Evolutionary conservation across 2,797 vertebrate species (phyloP).

Genomic region (Notoglanidium macrostoma): DNA sequence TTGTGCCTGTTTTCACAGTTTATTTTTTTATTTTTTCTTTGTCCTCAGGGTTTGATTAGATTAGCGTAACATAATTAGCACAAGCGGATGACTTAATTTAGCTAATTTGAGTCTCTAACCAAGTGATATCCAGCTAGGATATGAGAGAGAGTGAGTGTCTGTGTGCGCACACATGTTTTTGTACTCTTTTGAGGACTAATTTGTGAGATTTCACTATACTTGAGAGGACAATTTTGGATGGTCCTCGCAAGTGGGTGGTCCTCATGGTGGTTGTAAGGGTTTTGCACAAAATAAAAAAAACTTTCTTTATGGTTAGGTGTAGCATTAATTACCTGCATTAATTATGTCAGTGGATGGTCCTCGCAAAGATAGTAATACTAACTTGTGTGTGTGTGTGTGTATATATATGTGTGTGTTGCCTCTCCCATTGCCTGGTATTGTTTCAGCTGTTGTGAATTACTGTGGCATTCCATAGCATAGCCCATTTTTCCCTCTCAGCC

Average conservation of each 20-base stretch:
- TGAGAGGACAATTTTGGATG: too few species aligned
- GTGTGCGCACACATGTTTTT: background rate
- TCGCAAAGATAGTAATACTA: too few species aligned
- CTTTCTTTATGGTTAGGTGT: too few species aligned
- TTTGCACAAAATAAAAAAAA: too few species aligned
- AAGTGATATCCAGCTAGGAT: background rate
- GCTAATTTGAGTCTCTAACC: constrained; percentile 22
- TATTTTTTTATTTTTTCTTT: constrained; percentile 26
- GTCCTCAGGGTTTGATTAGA: constrained; percentile 57
- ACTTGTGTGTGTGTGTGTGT: constrained; percentile 6
- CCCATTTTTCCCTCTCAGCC: constrained; percentile 54
- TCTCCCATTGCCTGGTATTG: constrained; percentile 67
- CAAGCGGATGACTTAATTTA: constrained; percentile 63
- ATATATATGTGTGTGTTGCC: constrained; percentile 37
- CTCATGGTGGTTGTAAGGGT: too few species aligned
- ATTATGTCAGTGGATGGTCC: too few species aligned
- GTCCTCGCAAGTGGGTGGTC: too few species aligned
- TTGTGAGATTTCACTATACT: too few species aligned
- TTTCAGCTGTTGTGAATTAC: constrained; percentile 82
- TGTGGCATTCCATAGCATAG: constrained; percentile 65
- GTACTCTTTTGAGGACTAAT: too few species aligned
- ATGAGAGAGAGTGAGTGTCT: background rate
- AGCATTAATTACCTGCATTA: too few species aligned
- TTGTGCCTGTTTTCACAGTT: constrained; percentile 1
- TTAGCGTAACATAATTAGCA: constrained; percentile 63